Evolutionary conservation across 2,113 vertebrate genomes (phyloP).

Genomic region (Oryzias javanicus): DNA sequence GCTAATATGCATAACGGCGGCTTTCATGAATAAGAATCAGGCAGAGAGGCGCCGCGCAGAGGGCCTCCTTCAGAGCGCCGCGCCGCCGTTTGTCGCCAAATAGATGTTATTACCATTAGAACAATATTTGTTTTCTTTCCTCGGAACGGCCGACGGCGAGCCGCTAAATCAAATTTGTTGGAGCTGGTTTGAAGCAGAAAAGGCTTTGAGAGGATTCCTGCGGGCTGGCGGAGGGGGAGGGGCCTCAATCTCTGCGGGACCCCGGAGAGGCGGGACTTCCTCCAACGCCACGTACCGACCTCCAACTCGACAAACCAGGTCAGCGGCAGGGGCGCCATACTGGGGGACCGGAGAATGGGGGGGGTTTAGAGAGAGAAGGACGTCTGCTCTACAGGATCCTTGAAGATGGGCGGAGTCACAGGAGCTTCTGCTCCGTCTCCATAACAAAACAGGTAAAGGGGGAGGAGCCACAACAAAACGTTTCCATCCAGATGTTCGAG

Average conservation of each 20-base stretch:
- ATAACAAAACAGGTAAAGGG: no score
- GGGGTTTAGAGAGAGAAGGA: background rate
- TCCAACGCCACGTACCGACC: conserved; percentile 13
- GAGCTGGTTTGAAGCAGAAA: conserved; percentile 60
- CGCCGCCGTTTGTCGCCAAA: conserved; percentile 71
- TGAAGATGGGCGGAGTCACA: no score
- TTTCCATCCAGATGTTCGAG: no score
- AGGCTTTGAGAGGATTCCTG: conserved; percentile 54
- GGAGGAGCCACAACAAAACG: no score
- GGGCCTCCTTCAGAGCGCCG: conserved; percentile 69
- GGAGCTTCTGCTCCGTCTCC: no score
- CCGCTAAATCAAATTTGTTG: conserved; percentile 82
- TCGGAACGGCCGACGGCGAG: conserved; percentile 58
- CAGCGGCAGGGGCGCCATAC: background rate
- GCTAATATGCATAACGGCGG: conserved; percentile 79
- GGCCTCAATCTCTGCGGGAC: conserved; percentile 29
- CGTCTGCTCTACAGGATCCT: no score
- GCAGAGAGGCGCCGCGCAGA: conserved; percentile 47
- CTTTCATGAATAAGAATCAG: conserved; percentile 86
- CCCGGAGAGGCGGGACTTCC: conserved; percentile 48
- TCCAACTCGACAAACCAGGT: conserved; percentile 17
- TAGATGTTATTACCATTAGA: conserved; percentile 84
- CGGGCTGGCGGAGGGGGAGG: conserved; percentile 52
- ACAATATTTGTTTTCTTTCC: conserved; percentile 84
- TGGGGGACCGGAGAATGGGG: conserved; percentile 17